phyloP scores from a whole-genome alignment of 2,888 invertebrate species.

The Apamea crenata region DNA sequence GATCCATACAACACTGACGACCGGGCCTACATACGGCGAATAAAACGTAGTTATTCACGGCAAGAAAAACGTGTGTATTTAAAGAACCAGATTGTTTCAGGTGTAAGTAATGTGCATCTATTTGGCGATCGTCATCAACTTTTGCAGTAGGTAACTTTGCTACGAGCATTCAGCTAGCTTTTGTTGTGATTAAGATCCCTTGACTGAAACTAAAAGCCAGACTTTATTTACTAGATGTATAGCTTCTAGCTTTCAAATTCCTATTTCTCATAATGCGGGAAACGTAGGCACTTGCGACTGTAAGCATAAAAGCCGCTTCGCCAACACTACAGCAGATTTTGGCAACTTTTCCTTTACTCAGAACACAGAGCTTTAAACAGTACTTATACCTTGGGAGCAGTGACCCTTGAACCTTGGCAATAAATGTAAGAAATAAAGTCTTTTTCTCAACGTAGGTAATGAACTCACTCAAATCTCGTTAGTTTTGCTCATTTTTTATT shows the following conservation, averaged over 20 bases:
- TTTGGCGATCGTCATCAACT: background rate
- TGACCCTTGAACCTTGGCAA: conserved; percentile 22
- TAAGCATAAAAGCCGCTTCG: conserved; percentile 41
- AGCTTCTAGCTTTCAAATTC: conserved; percentile 17
- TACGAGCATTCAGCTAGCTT: background rate
- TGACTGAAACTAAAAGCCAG: background rate
- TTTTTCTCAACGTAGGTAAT: conserved; percentile 24
- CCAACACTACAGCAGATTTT: conserved; percentile 30
- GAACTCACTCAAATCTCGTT: conserved; percentile 28
- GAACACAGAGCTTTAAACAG: conserved; percentile 26
- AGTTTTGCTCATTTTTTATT: conserved; percentile 23
- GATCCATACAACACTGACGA: background rate
- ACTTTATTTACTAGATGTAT: conserved; percentile 16
- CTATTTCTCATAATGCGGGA: conserved; percentile 20
- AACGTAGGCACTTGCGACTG: conserved; percentile 30
- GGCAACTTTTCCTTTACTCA: conserved; percentile 35
- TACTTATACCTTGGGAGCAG: conserved; percentile 11
- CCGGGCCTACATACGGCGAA: background rate
- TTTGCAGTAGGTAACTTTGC: background rate
- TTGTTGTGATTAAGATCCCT: background rate
- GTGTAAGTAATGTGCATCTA: background rate
- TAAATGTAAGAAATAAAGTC: conserved; percentile 16
- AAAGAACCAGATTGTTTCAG: background rate
- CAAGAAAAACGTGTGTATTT: background rate
- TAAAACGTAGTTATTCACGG: background rate